A percentile compares a stretch with the other conserved stretches of the same genome.
Evolutionary conservation across 2,888 invertebrate genomes (phyloP).

Genomic region (Drosophila diplacantha): DNA sequence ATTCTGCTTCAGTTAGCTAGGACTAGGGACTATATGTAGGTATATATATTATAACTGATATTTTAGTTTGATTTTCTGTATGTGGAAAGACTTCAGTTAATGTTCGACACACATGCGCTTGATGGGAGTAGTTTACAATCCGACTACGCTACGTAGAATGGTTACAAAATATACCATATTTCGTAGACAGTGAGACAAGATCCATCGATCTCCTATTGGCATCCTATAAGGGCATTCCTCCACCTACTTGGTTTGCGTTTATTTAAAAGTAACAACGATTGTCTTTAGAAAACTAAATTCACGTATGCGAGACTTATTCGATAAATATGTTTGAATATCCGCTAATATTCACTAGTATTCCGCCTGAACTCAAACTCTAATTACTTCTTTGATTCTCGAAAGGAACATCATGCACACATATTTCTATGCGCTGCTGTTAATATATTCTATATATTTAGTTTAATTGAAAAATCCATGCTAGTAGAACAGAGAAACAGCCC

Average conservation of each 20-base stretch:
- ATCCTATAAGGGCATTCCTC: background rate
- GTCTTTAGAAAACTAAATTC: constrained; percentile 73
- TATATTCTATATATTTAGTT: constrained; percentile 10
- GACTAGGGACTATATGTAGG: constrained; percentile 26
- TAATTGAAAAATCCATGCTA: constrained; percentile 25
- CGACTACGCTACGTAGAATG: constrained; percentile 45
- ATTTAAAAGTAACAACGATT: constrained; percentile 72
- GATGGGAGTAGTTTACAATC: constrained; percentile 54
- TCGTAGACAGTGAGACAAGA: constrained; percentile 38
- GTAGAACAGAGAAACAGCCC: constrained; percentile 27
- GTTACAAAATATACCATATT: constrained; percentile 51
- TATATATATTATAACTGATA: constrained; percentile 51
- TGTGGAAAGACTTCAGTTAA: constrained; percentile 40
- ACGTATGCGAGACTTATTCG: constrained; percentile 51
- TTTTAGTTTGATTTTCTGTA: constrained; percentile 31
- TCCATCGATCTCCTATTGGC: constrained; percentile 13
- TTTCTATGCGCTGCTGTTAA: constrained; percentile 13
- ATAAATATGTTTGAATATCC: constrained; percentile 36
- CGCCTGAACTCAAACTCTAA: constrained; percentile 33
- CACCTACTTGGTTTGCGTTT: constrained; percentile 13
- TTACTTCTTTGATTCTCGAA: constrained; percentile 37
- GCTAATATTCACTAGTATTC: constrained; percentile 21
- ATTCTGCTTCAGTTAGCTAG: constrained; percentile 51
- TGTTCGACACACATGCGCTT: constrained; percentile 46
- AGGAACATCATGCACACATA: constrained; percentile 60